phyloP scores from a whole-genome alignment of 64 coral and sea anemone genomes.

The Acropora tenuis region DNA sequence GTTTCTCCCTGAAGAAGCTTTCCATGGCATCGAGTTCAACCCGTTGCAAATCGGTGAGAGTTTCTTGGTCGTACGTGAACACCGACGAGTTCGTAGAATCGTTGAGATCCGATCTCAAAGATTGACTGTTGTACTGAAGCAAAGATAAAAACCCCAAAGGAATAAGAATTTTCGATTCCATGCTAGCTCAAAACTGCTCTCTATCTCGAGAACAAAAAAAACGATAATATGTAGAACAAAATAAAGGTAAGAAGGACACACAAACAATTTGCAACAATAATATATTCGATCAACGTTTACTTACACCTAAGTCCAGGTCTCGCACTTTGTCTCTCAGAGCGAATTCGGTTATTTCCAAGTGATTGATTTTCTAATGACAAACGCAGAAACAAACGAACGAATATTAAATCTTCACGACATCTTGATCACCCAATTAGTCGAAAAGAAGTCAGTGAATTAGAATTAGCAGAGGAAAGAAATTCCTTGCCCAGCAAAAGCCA shows the following conservation, averaged over 20 bases:
- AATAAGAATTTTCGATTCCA: neutral
- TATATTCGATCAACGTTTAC: neutral
- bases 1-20: constrained; percentile 8
- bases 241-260: neutral
- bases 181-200: neutral
- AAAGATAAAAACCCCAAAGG: neutral
- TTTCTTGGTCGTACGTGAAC: constrained; percentile 14
- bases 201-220: neutral
- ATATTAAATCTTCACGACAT: no score
- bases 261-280: neutral
- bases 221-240: no score
- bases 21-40: constrained; percentile 9
- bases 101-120: constrained; percentile 17
- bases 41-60: constrained; percentile 19
- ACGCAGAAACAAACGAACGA: neutral
- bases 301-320: constrained; percentile 64
- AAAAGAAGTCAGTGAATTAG: no score
- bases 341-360: constrained; percentile 58
- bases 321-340: constrained; percentile 65
- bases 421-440: no score
- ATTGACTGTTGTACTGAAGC: constrained; percentile 29
- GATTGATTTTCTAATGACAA: constrained; percentile 53
- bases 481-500: no score
- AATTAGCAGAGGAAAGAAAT: no score
- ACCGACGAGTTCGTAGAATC: constrained; percentile 3